phyloP scores from a whole-genome alignment of 2,113 vertebrate genomes.

The Hippocampus abdominalis region DNA sequence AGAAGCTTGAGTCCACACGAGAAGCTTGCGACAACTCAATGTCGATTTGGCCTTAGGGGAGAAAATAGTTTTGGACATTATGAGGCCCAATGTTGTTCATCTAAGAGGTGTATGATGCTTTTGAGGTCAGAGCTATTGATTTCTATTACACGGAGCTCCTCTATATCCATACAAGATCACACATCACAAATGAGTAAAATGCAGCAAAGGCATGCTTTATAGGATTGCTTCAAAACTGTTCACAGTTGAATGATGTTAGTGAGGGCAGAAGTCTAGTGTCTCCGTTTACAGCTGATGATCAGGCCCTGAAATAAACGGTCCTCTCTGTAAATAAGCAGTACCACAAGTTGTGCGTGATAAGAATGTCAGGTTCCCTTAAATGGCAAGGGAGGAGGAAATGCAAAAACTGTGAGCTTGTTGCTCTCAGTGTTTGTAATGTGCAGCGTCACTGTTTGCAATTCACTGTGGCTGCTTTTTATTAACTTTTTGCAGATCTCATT shows the following conservation, averaged over 20 bases:
- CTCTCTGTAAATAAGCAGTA: conserved; percentile 13
- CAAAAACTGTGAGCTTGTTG: conserved; percentile 7
- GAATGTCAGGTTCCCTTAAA: conserved; percentile 55
- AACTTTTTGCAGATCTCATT: neutral
- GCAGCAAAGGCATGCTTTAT: neutral
- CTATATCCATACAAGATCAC: neutral
- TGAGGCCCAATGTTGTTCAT: neutral
- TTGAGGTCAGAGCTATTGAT: neutral
- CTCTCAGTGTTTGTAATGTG: conserved; percentile 21
- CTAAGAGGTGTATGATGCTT: neutral
- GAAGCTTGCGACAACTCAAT: neutral
- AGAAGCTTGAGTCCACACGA: neutral
- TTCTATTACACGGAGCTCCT: neutral
- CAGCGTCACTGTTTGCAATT: neutral
- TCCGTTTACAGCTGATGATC: conserved; percentile 3
- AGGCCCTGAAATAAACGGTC: conserved; percentile 1
- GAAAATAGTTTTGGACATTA: neutral
- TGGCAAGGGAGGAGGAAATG: conserved; percentile 49
- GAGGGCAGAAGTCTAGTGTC: neutral
- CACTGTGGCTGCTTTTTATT: neutral
- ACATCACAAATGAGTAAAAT: neutral
- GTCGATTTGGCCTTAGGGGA: neutral
- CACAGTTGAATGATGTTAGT: conserved; percentile 5
- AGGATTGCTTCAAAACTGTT: neutral
- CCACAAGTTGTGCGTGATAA: conserved; percentile 42